Evolutionary conservation across 1,140 invertebrate species (phyloP).

Genomic region (Berghia stephanieae): DNA sequence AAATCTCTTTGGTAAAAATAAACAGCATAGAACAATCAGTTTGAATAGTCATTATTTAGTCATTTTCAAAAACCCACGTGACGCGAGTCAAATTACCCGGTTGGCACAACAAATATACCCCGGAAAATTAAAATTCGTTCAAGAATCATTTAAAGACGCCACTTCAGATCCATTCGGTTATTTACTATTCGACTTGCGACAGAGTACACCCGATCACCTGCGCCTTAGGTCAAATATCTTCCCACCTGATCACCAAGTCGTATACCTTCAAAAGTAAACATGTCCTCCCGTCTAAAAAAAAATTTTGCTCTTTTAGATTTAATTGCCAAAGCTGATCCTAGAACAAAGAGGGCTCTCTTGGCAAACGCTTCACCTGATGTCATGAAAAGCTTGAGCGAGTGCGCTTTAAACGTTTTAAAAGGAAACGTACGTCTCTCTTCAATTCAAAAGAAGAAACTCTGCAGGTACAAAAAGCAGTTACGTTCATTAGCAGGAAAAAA

Average conservation of each 20-base stretch:
- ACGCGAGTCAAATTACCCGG: no score
- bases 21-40: no score
- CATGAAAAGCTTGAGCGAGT: constrained; percentile 11
- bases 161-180: constrained; percentile 29
- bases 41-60: no score
- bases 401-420: constrained; percentile 25
- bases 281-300: background rate
- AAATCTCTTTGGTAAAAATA: no score
- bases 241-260: background rate
- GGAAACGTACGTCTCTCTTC: constrained; percentile 11
- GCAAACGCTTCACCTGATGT: constrained; percentile 2
- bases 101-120: constrained; percentile 34
- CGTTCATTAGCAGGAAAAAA: background rate
- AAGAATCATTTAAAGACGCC: constrained; percentile 30
- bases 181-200: constrained; percentile 37
- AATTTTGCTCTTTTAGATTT: background rate
- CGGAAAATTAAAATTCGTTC: constrained; percentile 23
- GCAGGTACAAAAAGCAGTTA: constrained; percentile 1
- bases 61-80: no score
- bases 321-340: background rate
- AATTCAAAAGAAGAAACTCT: no score
- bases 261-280: constrained; percentile 27
- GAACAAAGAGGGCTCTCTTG: background rate
- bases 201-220: constrained; percentile 21
- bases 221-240: constrained; percentile 30